Conservation (phyloP, 2,888 invertebrate genomes). For the Lasius platythorax region DNA sequence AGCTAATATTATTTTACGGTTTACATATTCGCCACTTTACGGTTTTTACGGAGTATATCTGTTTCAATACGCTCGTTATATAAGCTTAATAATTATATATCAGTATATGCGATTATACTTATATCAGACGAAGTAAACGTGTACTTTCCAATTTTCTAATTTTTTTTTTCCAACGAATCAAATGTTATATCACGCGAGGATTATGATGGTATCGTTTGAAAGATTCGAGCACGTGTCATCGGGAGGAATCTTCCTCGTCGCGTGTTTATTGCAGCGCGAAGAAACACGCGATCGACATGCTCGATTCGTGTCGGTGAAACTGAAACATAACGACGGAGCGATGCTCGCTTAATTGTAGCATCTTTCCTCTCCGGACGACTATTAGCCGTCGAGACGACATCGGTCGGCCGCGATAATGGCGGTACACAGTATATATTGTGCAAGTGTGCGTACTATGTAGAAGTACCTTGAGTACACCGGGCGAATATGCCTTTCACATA, state of each 20-base stretch:
- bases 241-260: background rate
- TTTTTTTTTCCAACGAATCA: background rate
- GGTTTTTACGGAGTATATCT: background rate
- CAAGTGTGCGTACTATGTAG: slow-evolving; percentile 81
- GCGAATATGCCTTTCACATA: slow-evolving; percentile 85
- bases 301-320: background rate
- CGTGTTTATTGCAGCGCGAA: background rate
- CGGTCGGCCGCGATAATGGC: slow-evolving; percentile 70
- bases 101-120: background rate
- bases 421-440: slow-evolving; percentile 71
- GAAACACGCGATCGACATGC: background rate
- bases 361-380: slow-evolving; percentile 57
- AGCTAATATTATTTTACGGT: background rate
- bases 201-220: background rate
- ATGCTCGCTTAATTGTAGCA: slow-evolving; percentile 62
- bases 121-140: background rate
- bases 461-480: slow-evolving; percentile 80
- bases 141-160: background rate
- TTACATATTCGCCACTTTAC: background rate
- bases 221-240: slow-evolving; percentile 6
- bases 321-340: background rate
- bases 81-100: background rate
- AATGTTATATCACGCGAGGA: background rate
- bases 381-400: slow-evolving; percentile 58
- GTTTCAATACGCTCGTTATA: background rate